Base-by-base conservation (phyloP, 2,113 vertebrate genomes). In the Nothobranchius furzeri region DNA sequence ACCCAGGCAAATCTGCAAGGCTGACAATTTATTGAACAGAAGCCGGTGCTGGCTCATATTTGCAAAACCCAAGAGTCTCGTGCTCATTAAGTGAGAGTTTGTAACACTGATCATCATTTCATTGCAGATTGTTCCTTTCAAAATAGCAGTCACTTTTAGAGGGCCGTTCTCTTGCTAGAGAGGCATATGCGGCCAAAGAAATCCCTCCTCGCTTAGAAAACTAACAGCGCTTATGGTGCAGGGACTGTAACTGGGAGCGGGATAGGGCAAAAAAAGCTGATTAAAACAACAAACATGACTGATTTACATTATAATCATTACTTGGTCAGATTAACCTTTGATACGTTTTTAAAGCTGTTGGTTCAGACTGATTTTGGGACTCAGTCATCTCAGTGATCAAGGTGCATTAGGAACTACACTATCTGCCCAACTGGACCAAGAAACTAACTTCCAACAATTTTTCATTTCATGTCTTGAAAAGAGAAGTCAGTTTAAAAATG, bases 41-140 rank as follows among this genome's bases (percentile, higher is more conserved):
- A 40, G 15, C 14, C 9, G 36, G 55, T 20, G 55, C 55, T 57
- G 35, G 15, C 12, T 58, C 40, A 20, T 40, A 43, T 43, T n/a
- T 58, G 40, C 6, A 20, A 42, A 43, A 7, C 48, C 37, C 37
- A 12, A 17, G 36, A 42, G 55, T 40, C 55, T n/a, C 10, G 9
- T 9, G 7, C 48, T 50, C 37, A 58, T 17, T 58, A 43, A 58
- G 55, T 42, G 37, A 43, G 12, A 17, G 37, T 42, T 20, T 43
- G 55, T 58, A 58, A 58, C 55, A 40, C n/a, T 58, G 37, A 58
- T 58, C 37, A 42, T 58, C 43, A 58, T 58, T 58, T 58, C 12
- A 43, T 43, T 58, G 37, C n/a, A n/a, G 37, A 43, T 43, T 43
- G 55, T 14, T 58, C 37, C 12, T 17, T 43, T 11, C 4, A 58